Base-by-base conservation (phyloP, 2,113 vertebrate genomes). In the Syrrhaptes paradoxus region DNA sequence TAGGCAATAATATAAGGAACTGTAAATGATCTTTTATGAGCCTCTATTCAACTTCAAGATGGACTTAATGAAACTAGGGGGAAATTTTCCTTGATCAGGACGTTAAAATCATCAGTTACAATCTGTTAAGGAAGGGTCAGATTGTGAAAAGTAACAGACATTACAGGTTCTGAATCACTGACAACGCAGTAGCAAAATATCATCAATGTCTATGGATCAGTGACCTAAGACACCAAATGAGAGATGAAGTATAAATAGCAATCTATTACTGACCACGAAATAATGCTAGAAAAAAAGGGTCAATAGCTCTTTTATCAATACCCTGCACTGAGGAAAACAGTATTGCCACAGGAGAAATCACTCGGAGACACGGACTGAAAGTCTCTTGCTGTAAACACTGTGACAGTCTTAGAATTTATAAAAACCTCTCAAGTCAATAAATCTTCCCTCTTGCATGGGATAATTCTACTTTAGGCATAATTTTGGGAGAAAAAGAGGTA, bases 1-100 rank as follows among this genome's bases (percentile, higher is more conserved):
- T 84, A 71, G 48, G 52, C 67, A 94, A 82, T 85, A 82, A 73
- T 36, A 92, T 41, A 87, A 87, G 66, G 41, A 95, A 85, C 28
- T 76, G 71, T n/a, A 96, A 93, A 82, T 76, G 1, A 36, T 94
- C 45, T 85, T 95, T 87, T 82, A 85, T 87, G 74, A 87, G 41
- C n/a, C 34, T 70, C 62, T 11, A 79, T 96, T 84, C 83, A 81
- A 74, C 72, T 88, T 89, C n/a, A 85, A 76, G 81, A 48, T 79
- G 46, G 66, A 5, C 36, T 36, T 87, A 85, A 57, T 91, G 86
- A 95, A 95, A 85, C 31, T 57, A 52, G 29, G 25, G 13, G 36
- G 2, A 45, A 68, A 32, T 82, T 75, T 91, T 68, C 79, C 89
- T 93, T 49, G 36, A 82, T 87, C 43, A 24, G 84, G 70, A 73